Evolutionary conservation across 2,888 invertebrate genomes (phyloP).

Genomic region (Coleophora deauratella): DNA sequence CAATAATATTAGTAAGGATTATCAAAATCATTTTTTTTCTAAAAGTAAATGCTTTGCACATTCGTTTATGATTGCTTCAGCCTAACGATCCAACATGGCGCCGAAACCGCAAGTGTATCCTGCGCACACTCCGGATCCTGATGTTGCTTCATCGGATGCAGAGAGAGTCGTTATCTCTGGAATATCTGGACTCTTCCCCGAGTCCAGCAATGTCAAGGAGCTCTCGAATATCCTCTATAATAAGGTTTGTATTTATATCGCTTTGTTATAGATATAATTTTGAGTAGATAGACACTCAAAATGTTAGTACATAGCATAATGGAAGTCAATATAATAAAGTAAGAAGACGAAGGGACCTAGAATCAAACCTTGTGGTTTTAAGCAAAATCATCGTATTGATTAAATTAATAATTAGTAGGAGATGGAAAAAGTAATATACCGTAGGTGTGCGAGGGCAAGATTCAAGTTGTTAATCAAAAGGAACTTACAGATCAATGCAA

Average conservation of each 20-base stretch:
- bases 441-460: too few relatives aligned
- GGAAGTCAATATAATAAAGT: too few relatives aligned
- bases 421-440: too few relatives aligned
- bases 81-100: background rate
- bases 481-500: slow-evolving; percentile 64
- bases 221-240: slow-evolving; percentile 37
- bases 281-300: background rate
- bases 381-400: too few relatives aligned
- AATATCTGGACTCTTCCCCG: slow-evolving; percentile 32
- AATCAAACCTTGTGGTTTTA: too few relatives aligned
- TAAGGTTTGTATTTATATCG: slow-evolving; percentile 26
- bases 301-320: background rate
- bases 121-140: background rate
- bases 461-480: too few relatives aligned
- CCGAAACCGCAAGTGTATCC: slow-evolving; percentile 1
- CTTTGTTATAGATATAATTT: background rate
- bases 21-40: too few relatives aligned
- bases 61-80: too few relatives aligned
- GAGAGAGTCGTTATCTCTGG: slow-evolving; percentile 25
- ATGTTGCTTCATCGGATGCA: background rate
- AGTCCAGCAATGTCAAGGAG: slow-evolving; percentile 25
- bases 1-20: too few relatives aligned
- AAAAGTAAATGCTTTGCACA: too few relatives aligned
- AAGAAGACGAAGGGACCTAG: too few relatives aligned
- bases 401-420: too few relatives aligned